Conservation (phyloP, 2,797 vertebrate genomes). For the Galago senegalensis region DNA sequence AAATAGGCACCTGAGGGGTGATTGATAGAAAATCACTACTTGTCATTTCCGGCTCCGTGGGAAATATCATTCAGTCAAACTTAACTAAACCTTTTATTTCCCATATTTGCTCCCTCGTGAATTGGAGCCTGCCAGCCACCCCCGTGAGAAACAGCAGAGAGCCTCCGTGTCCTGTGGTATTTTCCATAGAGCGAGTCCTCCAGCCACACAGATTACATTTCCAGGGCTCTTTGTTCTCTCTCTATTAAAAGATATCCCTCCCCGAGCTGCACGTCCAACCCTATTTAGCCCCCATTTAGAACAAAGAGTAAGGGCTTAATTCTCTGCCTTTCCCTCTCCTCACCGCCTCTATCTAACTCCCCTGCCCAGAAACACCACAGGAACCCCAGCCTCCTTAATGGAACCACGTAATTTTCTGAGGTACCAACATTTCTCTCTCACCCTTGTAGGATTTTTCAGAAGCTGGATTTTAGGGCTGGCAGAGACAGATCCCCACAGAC, state of each 20-base stretch:
- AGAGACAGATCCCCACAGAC: neutral
- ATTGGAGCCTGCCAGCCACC: slow-evolving; percentile 7
- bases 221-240: slow-evolving; percentile 64
- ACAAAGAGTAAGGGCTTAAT: slow-evolving; percentile 44
- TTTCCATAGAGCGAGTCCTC: slow-evolving; percentile 72
- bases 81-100: slow-evolving; percentile 78
- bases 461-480: neutral
- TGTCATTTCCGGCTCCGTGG: slow-evolving; percentile 72
- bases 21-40: slow-evolving; percentile 82
- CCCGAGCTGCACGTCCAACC: neutral
- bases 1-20: slow-evolving; percentile 77
- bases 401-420: slow-evolving; percentile 34
- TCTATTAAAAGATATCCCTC: slow-evolving; percentile 55
- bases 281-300: slow-evolving; percentile 61
- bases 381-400: slow-evolving; percentile 44
- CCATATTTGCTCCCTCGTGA: slow-evolving; percentile 56
- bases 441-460: neutral
- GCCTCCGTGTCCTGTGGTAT: slow-evolving; percentile 4
- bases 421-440: slow-evolving; percentile 41
- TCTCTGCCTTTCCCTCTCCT: neutral
- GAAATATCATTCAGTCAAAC: slow-evolving; percentile 78
- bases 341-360: neutral
- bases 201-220: slow-evolving; percentile 66
- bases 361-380: neutral
- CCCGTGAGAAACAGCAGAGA: slow-evolving; percentile 66